A percentile compares a stretch with the other conserved stretches of the same genome.
These are phyloP conservation scores for Cuculus canorus DNA, from an alignment of 2,797 vertebrate genomes.

Conservation along the genomic window DNA sequence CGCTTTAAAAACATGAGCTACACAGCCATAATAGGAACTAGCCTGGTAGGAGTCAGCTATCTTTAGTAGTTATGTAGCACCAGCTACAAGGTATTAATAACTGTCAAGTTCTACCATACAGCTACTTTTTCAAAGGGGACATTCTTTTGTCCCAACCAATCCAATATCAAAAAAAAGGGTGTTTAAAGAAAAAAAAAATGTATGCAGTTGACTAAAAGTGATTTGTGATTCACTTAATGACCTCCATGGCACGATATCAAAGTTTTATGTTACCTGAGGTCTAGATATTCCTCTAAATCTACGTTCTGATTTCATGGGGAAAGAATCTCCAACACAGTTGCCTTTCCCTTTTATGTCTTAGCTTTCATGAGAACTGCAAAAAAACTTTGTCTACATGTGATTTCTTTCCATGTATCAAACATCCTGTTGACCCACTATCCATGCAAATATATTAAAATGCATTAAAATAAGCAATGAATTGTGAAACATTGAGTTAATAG, in stretches of 20 bases:
- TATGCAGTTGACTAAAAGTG: not conserved
- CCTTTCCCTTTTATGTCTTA: not conserved
- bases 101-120: not conserved
- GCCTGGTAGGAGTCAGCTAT: conserved; percentile 9
- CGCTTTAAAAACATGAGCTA: not conserved
- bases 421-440: not conserved
- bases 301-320: not conserved
- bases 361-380: not conserved
- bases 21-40: conserved; percentile 22
- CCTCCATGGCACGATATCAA: not conserved
- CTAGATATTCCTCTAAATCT: not conserved
- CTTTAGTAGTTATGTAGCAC: conserved; percentile 39
- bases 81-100: conserved; percentile 42
- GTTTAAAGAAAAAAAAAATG: not conserved
- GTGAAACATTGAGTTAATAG: not conserved
- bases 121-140: not conserved
- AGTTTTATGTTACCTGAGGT: not conserved
- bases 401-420: not conserved
- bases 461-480: not conserved
- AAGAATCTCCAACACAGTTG: not conserved
- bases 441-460: not conserved
- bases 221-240: not conserved
- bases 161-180: not conserved
- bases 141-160: not conserved
- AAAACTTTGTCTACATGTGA: not conserved